phyloP scores from a whole-genome alignment of 2,888 invertebrate species.

The Chalcosyrphus nemorum region DNA sequence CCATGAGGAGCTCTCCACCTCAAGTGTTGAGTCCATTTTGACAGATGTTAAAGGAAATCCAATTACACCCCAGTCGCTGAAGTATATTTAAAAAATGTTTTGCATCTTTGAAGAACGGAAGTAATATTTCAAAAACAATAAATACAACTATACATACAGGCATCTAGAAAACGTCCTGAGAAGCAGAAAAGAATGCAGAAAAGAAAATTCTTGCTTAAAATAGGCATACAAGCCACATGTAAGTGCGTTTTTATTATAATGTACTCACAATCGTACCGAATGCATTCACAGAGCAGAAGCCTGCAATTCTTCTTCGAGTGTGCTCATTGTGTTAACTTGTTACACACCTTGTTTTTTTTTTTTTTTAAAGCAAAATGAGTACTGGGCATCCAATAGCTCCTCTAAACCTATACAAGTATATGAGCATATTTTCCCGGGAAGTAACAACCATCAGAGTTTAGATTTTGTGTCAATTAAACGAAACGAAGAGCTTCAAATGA shows the following conservation, averaged over 20 bases:
- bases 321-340: conserved; percentile 42
- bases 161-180: conserved; percentile 47
- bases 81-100: conserved; percentile 27
- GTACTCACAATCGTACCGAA: conserved; percentile 42
- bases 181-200: conserved; percentile 9
- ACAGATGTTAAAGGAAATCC: conserved; percentile 46
- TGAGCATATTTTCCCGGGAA: background rate
- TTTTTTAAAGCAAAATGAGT: conserved; percentile 12
- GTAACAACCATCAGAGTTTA: conserved; percentile 6
- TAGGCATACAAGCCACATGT: conserved; percentile 45
- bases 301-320: conserved; percentile 49
- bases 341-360: conserved; percentile 17
- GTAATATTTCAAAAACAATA: conserved; percentile 47
- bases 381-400: background rate
- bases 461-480: conserved; percentile 34
- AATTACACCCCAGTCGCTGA: conserved; percentile 1
- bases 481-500: background rate
- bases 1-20: conserved; percentile 1
- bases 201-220: conserved; percentile 38
- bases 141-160: conserved; percentile 36
- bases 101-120: conserved; percentile 56
- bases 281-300: conserved; percentile 21
- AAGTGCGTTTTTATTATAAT: conserved; percentile 51
- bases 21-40: conserved; percentile 13
- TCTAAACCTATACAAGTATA: no score